Evolutionary conservation across 2,113 vertebrate species (phyloP), one percentile per base, ranked within the genome.

Genomic region (Nanorana parkeri): DNA sequence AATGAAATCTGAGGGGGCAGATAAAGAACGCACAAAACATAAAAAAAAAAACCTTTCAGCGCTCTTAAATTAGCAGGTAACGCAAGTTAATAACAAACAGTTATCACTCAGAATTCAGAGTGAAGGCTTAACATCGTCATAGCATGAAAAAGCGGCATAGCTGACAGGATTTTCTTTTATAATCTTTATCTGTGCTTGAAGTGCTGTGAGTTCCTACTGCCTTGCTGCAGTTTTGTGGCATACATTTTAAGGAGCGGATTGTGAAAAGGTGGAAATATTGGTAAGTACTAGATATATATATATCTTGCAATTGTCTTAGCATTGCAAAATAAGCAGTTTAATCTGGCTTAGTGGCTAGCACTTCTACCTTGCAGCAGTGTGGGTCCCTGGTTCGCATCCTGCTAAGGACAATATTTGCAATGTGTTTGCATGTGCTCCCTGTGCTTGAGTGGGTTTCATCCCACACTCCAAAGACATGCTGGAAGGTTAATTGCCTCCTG

Each of bases 1-100:
- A 94, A 94, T 94, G 86, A 92, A 93, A 92, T 83, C 87, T 92
- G 94, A 92, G 91, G 91, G 90, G 92, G 92, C 93, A 90, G 91
- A 76, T 84, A 89, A 90, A 90, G 91, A 93, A 90, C 87, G 91
- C 90, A 92, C 86, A 87, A 92, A 94, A 93, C 90, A 91, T 28
- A 92, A 76, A 92, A 91, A 93, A 89, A 93, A 93, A 74, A 91
- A 89, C 92, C 90, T 90, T 93, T 91, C 91, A 88, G 84, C 88
- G 93, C 90, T 89, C 90, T 91, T 87, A 92, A 93, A 92, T 93
- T 93, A 93, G 91, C 90, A 82, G 85, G 89, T 92, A 90, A 91
- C 91, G 89, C 89, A 89, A 85, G 91, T 86, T 84, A 83, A 87
- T 90, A 89, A 36, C 47, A 66, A 87, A 85, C 89, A 87, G 86